These are phyloP conservation scores for Euglossa dilemma DNA, from an alignment of 1,140 invertebrate genomes.

Conservation along the genomic window DNA sequence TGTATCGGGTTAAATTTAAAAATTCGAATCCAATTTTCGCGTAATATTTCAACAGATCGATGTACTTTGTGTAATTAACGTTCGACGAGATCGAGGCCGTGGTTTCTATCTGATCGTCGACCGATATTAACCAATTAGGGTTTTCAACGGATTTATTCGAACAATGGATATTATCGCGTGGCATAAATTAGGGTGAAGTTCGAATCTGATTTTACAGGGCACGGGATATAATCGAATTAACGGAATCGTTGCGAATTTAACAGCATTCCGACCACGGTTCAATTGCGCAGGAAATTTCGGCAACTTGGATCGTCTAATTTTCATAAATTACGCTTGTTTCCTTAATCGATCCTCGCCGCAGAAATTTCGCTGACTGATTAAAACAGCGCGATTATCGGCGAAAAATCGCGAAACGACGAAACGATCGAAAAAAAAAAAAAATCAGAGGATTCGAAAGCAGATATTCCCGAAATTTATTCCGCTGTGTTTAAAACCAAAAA, in stretches of 20 bases:
- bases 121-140: not conserved
- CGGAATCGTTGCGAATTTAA: not conserved
- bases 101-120: not conserved
- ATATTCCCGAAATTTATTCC: too few species aligned
- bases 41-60: too few species aligned
- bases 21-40: too few species aligned
- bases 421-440: too few species aligned
- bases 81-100: too few species aligned
- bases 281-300: not conserved
- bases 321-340: too few species aligned
- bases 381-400: too few species aligned
- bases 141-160: not conserved
- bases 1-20: too few species aligned
- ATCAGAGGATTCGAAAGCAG: too few species aligned
- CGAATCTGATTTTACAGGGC: not conserved
- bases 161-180: too few species aligned
- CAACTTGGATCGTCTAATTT: not conserved
- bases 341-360: not conserved
- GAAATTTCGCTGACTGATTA: not conserved
- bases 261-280: not conserved
- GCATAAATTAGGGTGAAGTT: not conserved
- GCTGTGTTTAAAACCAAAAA: too few species aligned
- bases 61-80: not conserved
- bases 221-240: not conserved
- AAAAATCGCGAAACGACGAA: too few species aligned